These are phyloP conservation scores for Aromia moschata DNA, from an alignment of 2,888 invertebrate genomes.

Conservation along the genomic window DNA sequence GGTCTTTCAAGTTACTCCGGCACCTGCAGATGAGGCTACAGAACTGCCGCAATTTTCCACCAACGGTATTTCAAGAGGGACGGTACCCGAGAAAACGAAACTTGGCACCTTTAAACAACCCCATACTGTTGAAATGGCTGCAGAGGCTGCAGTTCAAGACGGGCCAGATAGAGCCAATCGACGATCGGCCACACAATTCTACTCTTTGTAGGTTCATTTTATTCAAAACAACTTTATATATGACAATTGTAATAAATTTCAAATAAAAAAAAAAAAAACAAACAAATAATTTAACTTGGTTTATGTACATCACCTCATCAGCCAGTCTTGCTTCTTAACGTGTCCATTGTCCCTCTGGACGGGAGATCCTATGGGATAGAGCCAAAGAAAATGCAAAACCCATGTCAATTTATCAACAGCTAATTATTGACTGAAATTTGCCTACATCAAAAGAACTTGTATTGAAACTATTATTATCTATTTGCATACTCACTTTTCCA, in stretches of 20 bases:
- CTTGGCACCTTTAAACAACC: conserved; percentile 62
- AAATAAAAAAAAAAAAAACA: conserved; percentile 39
- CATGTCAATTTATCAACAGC: too few relatives aligned
- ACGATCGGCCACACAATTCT: conserved; percentile 92
- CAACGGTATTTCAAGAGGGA: conserved; percentile 64
- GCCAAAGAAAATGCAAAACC: conserved; percentile 38
- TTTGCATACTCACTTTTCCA: conserved; percentile 60
- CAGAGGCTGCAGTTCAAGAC: conserved; percentile 96
- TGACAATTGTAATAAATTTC: conserved; percentile 44
- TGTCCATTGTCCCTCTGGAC: conserved; percentile 39
- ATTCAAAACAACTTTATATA: conserved; percentile 44
- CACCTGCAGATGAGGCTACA: conserved; percentile 88
- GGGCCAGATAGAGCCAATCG: conserved; percentile 95
- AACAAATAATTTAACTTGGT: conserved; percentile 5
- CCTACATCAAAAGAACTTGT: too few relatives aligned
- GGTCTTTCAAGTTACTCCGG: conserved; percentile 80
- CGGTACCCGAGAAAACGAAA: conserved; percentile 60
- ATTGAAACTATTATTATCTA: too few relatives aligned
- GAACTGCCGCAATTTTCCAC: conserved; percentile 85
- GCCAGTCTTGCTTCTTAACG: conserved; percentile 39
- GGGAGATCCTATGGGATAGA: conserved; percentile 39
- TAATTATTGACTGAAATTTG: too few relatives aligned
- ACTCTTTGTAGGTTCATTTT: conserved; percentile 68
- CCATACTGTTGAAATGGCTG: conserved; percentile 80
- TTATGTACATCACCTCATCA: neutral